Evolutionary conservation across 1,140 invertebrate genomes (phyloP).

Genomic region (Neotoxoptera formosana): DNA sequence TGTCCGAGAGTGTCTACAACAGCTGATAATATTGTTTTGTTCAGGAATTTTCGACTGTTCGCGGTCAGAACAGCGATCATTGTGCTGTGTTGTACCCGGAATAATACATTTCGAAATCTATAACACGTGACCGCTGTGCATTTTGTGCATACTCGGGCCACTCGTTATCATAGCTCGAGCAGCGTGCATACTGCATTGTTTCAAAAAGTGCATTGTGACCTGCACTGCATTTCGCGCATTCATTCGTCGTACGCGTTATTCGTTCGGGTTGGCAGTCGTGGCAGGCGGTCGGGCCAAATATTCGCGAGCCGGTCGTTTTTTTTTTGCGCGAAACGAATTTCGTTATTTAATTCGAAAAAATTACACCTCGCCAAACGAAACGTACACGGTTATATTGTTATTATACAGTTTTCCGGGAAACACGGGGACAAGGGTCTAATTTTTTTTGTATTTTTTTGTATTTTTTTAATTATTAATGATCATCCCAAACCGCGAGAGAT

Average conservation of each 20-base stretch:
- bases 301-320: not conserved
- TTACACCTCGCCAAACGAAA: too few relatives aligned
- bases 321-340: not conserved
- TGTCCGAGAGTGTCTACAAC: too few relatives aligned
- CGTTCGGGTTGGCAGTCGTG: not conserved
- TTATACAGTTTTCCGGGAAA: not conserved
- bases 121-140: not conserved
- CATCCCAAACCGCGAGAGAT: not conserved
- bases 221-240: not conserved
- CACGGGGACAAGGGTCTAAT: not conserved
- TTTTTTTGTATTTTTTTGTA: too few relatives aligned
- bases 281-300: not conserved
- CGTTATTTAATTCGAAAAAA: not conserved
- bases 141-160: not conserved
- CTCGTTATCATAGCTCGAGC: not conserved
- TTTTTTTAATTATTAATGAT: conserved; percentile 19
- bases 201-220: not conserved
- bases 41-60: not conserved
- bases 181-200: not conserved
- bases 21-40: not conserved
- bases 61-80: not conserved
- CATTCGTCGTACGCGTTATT: not conserved
- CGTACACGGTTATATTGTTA: not conserved
- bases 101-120: not conserved
- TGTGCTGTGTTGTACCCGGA: not conserved